These are phyloP conservation scores for Notoglanidium macrostoma DNA, from an alignment of 2,797 vertebrate genomes.

Conservation along the genomic window DNA sequence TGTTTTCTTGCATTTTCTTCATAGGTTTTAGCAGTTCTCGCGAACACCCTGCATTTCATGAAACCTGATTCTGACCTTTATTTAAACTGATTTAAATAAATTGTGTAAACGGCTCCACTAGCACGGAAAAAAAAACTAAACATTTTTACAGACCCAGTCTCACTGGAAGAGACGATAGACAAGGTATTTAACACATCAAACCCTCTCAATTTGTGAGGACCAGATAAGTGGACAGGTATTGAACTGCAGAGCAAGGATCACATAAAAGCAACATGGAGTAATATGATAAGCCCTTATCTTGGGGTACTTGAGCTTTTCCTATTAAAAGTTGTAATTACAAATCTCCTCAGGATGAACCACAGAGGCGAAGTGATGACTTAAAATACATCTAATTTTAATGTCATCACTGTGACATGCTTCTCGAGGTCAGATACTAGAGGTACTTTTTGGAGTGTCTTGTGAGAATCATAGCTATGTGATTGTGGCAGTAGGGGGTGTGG, in stretches of 20 bases:
- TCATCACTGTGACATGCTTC: neutral
- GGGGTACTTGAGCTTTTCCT: neutral
- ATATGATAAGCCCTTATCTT: constrained; percentile 16
- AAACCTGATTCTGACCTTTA: neutral
- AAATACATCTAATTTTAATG: neutral
- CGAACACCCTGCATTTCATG: neutral
- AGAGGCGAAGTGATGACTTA: neutral
- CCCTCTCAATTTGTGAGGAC: neutral
- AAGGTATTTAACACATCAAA: neutral
- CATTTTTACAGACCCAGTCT: neutral
- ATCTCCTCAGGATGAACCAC: neutral
- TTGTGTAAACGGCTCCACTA: neutral
- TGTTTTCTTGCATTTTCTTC: neutral
- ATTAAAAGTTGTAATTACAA: constrained; percentile 22
- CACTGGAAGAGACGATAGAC: neutral
- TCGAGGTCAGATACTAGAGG: neutral
- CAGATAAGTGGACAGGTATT: constrained; percentile 7
- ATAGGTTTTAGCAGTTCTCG: neutral
- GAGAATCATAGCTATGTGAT: neutral
- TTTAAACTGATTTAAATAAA: neutral
- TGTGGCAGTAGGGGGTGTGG: neutral
- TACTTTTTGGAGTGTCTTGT: neutral
- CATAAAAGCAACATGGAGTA: constrained; percentile 11
- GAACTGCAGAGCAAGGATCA: neutral
- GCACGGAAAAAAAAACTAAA: neutral